Conservation (phyloP, 2,113 vertebrate genomes). For the Seriola rivoliana region DNA sequence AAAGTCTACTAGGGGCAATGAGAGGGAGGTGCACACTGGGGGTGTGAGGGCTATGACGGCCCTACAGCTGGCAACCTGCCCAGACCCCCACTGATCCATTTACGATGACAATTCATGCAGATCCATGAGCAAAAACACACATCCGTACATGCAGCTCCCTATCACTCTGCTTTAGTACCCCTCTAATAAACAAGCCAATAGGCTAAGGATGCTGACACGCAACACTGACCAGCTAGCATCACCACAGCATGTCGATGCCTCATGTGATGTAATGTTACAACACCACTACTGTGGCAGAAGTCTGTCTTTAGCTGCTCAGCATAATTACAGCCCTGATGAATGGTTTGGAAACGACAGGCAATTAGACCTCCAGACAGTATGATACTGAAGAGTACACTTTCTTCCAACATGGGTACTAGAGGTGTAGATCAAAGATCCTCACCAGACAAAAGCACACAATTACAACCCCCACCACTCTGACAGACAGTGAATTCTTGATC, state of each 20-base stretch:
- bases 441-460: slow-evolving; percentile 51
- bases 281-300: slow-evolving; percentile 46
- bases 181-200: slow-evolving; percentile 11
- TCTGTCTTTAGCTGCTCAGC: slow-evolving; percentile 69
- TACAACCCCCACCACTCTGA: slow-evolving; percentile 25
- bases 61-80: slow-evolving; percentile 40
- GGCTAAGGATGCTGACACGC: background rate
- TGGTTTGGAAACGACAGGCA: slow-evolving; percentile 76
- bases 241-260: slow-evolving; percentile 39
- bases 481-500: slow-evolving; percentile 47
- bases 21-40: slow-evolving; percentile 18
- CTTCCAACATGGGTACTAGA: slow-evolving; percentile 51
- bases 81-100: slow-evolving; percentile 14
- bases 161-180: background rate
- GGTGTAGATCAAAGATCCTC: slow-evolving; percentile 62
- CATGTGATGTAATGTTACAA: slow-evolving; percentile 38
- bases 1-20: slow-evolving; percentile 1
- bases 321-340: slow-evolving; percentile 79
- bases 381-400: slow-evolving; percentile 55
- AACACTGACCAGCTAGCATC: background rate
- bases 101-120: slow-evolving; percentile 23
- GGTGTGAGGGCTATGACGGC: slow-evolving; percentile 8
- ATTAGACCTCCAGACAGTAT: slow-evolving; percentile 74
- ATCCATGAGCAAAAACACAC: slow-evolving; percentile 4
- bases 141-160: background rate